Conservation (phyloP, 2,113 vertebrate genomes). For the Mohoua ochrocephala region DNA sequence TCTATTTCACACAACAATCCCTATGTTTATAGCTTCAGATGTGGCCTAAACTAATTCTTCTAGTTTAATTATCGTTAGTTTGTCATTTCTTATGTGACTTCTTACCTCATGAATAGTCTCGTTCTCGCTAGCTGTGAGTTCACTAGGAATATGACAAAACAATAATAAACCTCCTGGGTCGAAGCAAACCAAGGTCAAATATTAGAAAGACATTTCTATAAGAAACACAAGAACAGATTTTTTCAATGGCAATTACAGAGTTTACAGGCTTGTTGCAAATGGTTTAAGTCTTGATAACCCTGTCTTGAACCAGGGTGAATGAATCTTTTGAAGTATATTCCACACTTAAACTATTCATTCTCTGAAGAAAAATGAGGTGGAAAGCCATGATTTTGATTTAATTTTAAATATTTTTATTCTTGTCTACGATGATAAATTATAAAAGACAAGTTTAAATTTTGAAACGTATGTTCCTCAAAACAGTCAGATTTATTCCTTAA, state of each 20-base stretch:
- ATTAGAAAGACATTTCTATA: not conserved
- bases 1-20: not conserved
- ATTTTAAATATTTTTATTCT: not conserved
- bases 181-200: not conserved
- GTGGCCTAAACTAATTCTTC: not conserved
- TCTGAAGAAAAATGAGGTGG: not conserved
- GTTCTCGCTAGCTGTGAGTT: not conserved
- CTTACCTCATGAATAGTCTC: not conserved
- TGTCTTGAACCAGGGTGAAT: not conserved
- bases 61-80: not conserved
- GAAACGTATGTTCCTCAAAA: not conserved
- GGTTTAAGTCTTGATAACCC: not conserved
- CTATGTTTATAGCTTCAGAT: not conserved
- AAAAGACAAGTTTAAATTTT: not conserved
- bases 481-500: not conserved
- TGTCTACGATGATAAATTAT: not conserved
- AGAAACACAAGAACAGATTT: not conserved
- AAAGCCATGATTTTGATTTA: not conserved
- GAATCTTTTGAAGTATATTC: not conserved
- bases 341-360: not conserved
- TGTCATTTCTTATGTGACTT: not conserved
- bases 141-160: not conserved
- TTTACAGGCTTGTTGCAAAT: not conserved
- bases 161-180: not conserved
- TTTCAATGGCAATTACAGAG: not conserved